These are phyloP conservation scores for Nemotelus nigrinus DNA, from an alignment of 2,888 invertebrate species.

Conservation along the genomic window DNA sequence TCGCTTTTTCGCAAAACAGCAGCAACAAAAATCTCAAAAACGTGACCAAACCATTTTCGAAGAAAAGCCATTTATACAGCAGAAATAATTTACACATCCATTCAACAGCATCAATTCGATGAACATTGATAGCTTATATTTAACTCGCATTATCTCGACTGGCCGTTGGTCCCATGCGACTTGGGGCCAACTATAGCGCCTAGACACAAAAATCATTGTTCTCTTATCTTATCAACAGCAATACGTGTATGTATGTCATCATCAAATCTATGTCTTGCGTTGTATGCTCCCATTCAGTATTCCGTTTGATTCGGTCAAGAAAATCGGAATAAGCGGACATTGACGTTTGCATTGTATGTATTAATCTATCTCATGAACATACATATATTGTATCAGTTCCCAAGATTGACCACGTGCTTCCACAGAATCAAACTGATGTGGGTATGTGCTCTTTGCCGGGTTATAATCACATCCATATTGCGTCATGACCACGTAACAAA, in stretches of 20 bases:
- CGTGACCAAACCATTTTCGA: constrained; percentile 3
- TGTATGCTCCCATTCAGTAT: not conserved
- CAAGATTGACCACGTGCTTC: constrained; percentile 29
- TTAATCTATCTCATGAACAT: too few relatives aligned
- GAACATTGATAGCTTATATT: not conserved
- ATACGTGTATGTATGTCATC: not conserved
- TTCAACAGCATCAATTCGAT: not conserved
- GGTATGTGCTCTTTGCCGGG: constrained; percentile 21
- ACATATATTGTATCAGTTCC: not conserved
- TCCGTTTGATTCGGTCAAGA: constrained; percentile 5
- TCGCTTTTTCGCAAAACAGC: too few relatives aligned
- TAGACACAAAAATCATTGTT: not conserved
- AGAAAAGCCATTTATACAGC: not conserved
- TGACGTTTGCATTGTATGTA: too few relatives aligned
- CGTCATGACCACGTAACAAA: constrained; percentile 18
- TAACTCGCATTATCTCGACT: not conserved
- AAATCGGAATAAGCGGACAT: not conserved
- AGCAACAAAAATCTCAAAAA: not conserved
- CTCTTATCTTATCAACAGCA: constrained; percentile 16
- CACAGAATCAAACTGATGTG: constrained; percentile 5
- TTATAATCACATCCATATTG: constrained; percentile 37
- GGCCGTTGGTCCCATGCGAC: not conserved
- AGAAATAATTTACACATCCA: not conserved
- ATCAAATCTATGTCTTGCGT: not conserved
- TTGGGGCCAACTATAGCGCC: not conserved